phyloP scores from a whole-genome alignment of 2,888 invertebrate species.

The Cerceris rybyensis region DNA sequence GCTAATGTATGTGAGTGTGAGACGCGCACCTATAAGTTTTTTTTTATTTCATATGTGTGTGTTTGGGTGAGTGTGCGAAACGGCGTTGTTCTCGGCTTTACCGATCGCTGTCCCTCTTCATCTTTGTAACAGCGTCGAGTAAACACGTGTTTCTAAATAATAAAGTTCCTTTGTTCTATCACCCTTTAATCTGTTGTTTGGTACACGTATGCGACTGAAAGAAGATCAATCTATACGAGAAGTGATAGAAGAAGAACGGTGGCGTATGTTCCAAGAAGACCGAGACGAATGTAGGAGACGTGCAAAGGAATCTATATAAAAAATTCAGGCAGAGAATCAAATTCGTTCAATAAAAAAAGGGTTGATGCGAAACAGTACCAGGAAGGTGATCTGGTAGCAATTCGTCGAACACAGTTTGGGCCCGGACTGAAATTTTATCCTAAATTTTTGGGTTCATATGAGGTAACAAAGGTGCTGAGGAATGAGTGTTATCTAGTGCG shows the following conservation, averaged over 20 bases:
- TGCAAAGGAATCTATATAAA: neutral
- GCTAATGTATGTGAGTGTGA: no score
- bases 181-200: no score
- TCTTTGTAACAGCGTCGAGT: no score
- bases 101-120: no score
- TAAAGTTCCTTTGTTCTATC: conserved; percentile 18
- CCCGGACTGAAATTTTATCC: conserved; percentile 44
- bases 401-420: conserved; percentile 41
- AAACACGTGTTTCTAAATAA: no score
- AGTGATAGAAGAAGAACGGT: no score
- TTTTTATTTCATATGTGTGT: no score
- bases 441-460: conserved; percentile 49
- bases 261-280: no score
- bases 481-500: conserved; percentile 74
- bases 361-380: conserved; percentile 33
- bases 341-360: conserved; percentile 43
- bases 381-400: conserved; percentile 42
- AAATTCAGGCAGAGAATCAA: neutral
- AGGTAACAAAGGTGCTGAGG: conserved; percentile 50
- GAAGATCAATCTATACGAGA: no score
- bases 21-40: no score
- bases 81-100: no score
- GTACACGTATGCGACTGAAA: conserved; percentile 23
- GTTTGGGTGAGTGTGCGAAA: no score
- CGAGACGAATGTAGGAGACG: conserved; percentile 1